Evolutionary conservation across 2,888 invertebrate genomes (phyloP).

Genomic region (Cataglyphis cursor): DNA sequence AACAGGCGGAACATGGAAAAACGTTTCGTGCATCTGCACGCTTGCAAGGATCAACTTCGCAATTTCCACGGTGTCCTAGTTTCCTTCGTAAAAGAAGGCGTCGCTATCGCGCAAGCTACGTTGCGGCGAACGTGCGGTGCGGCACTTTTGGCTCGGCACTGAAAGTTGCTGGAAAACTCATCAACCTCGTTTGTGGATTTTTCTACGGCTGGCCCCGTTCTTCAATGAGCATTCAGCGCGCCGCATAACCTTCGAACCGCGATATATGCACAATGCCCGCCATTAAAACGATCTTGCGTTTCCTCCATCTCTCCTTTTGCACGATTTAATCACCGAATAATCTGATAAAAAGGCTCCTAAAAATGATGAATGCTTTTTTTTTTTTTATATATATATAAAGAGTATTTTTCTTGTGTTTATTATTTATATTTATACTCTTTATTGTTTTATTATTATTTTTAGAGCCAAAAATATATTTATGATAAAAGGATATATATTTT

Average conservation of each 20-base stretch:
- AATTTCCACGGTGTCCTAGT: slow-evolving; percentile 71
- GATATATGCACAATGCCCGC: background rate
- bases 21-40: slow-evolving; percentile 69
- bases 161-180: slow-evolving; percentile 67
- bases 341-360: background rate
- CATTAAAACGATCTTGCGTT: slow-evolving; percentile 18
- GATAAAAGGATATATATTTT: background rate
- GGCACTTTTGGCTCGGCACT: slow-evolving; percentile 50
- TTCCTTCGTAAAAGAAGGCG: slow-evolving; percentile 46
- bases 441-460: background rate
- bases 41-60: slow-evolving; percentile 56
- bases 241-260: slow-evolving; percentile 57
- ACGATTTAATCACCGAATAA: background rate
- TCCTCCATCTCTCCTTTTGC: slow-evolving; percentile 9
- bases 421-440: background rate
- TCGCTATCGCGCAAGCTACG: slow-evolving; percentile 35
- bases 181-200: slow-evolving; percentile 67
- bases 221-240: slow-evolving; percentile 57
- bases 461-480: background rate
- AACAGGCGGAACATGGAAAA: slow-evolving; percentile 63
- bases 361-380: background rate
- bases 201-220: slow-evolving; percentile 48
- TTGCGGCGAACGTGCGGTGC: background rate
- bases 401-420: background rate
- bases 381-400: background rate